phyloP scores from a whole-genome alignment of 53 echinoderm and acorn worm species.

The Antedon mediterranea region DNA sequence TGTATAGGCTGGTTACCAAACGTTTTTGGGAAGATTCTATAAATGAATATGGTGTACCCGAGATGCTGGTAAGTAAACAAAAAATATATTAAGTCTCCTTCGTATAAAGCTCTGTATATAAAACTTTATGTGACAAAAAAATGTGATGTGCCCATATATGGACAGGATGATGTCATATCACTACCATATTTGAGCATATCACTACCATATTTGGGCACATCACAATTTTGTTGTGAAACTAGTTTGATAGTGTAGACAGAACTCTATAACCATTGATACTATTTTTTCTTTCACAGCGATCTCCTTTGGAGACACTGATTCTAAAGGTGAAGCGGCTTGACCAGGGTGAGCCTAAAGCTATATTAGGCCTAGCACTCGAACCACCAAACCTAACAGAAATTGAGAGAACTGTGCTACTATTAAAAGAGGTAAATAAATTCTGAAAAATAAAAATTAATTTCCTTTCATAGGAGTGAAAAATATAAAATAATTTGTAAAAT shows the following conservation, averaged over 20 bases:
- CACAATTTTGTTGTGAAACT: no score
- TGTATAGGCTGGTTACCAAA: slow-evolving; percentile 45
- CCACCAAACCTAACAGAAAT: slow-evolving; percentile 90
- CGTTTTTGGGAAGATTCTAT: slow-evolving; percentile 69
- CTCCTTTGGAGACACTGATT: slow-evolving; percentile 74
- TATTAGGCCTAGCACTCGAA: slow-evolving; percentile 73
- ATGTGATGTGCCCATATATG: no score
- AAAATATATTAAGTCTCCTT: no score
- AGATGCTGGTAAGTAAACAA: slow-evolving; percentile 61
- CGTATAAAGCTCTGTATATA: no score
- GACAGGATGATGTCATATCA: no score
- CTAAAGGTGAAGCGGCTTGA: slow-evolving; percentile 74
- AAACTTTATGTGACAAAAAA: no score
- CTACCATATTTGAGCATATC: no score
- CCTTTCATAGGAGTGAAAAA: not conserved
- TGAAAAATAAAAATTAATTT: not conserved
- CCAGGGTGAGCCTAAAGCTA: slow-evolving; percentile 81
- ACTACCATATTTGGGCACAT: no score
- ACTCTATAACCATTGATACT: no score
- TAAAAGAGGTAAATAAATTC: slow-evolving; percentile 58
- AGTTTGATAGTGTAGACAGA: no score
- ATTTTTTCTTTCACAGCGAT: slow-evolving; percentile 37
- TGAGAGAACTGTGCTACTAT: slow-evolving; percentile 63
- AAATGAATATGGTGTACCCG: slow-evolving; percentile 69
- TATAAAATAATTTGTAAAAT: no score